Evolutionary conservation across 1,140 invertebrate species (phyloP).

Genomic region (Trichoplusia ni): DNA sequence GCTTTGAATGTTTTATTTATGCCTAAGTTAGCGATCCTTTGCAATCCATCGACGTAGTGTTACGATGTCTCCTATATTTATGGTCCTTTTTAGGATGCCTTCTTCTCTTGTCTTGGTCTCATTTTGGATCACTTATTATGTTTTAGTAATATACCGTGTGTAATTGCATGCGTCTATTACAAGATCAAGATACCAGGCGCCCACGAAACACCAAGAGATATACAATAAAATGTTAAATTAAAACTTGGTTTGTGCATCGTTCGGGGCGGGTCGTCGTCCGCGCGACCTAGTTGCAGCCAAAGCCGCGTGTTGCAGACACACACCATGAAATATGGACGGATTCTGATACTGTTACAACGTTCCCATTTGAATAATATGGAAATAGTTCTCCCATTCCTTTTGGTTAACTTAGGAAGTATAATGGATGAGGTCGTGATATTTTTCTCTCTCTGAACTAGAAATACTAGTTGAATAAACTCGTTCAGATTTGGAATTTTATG

Average conservation of each 20-base stretch:
- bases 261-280: conserved; percentile 38
- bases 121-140: too few relatives aligned
- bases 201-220: conserved; percentile 10
- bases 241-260: conserved; percentile 36
- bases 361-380: conserved; percentile 27
- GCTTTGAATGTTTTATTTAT: too few relatives aligned
- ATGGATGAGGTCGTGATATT: too few relatives aligned
- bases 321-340: conserved; percentile 29
- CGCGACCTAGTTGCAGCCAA: conserved; percentile 41
- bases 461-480: too few relatives aligned
- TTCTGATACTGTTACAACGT: conserved; percentile 20
- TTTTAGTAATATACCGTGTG: too few relatives aligned
- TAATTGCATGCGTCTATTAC: background rate
- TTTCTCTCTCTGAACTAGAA: too few relatives aligned
- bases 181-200: conserved; percentile 15
- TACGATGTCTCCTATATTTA: too few relatives aligned
- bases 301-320: conserved; percentile 19
- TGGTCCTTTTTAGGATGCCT: too few relatives aligned
- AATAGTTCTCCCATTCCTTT: conserved; percentile 12
- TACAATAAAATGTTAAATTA: conserved; percentile 33
- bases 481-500: too few relatives aligned
- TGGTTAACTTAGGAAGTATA: background rate
- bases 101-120: too few relatives aligned
- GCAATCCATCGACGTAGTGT: too few relatives aligned
- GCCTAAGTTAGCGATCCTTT: too few relatives aligned